These are phyloP conservation scores for Rana temporaria DNA, from an alignment of 2,113 vertebrate genomes.

Conservation along the genomic window DNA sequence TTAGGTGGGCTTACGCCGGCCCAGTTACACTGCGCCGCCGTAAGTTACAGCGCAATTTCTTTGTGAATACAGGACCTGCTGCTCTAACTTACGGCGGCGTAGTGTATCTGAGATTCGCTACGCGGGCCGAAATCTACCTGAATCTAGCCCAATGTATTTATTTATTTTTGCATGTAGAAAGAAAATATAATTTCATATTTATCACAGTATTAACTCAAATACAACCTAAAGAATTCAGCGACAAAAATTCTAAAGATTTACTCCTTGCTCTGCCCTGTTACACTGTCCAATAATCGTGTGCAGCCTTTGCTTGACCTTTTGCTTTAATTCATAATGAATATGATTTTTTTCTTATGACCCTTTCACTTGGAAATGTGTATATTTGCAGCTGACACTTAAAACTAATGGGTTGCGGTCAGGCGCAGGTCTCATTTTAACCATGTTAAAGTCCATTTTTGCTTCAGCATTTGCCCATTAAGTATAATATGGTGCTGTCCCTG, in stretches of 20 bases:
- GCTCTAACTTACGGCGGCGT: too few species aligned
- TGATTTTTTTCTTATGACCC: slow-evolving; percentile 20
- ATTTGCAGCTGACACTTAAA: slow-evolving; percentile 8
- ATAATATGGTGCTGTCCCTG: slow-evolving; percentile 18
- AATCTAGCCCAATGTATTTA: too few species aligned
- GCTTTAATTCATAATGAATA: slow-evolving; percentile 35
- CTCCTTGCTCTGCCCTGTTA: background rate
- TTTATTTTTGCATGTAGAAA: too few species aligned
- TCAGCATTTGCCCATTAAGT: slow-evolving; percentile 30
- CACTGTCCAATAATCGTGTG: slow-evolving; percentile 19
- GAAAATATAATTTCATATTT: too few species aligned
- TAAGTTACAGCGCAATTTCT: too few species aligned
- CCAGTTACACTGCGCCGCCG: too few species aligned
- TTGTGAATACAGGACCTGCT: too few species aligned
- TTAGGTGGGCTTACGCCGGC: too few species aligned
- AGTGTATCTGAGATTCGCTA: too few species aligned
- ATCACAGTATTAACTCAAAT: too few species aligned
- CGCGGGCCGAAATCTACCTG: too few species aligned
- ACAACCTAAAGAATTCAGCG: too few species aligned
- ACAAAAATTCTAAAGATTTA: background rate
- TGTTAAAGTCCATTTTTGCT: slow-evolving; percentile 16
- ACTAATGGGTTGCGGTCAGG: slow-evolving; percentile 16
- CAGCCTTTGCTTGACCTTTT: slow-evolving; percentile 39
- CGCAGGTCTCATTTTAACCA: background rate
- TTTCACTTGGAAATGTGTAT: slow-evolving; percentile 5